Evolutionary conservation across 2,888 invertebrate species (phyloP).

Genomic region (Xanthorhoe designata): DNA sequence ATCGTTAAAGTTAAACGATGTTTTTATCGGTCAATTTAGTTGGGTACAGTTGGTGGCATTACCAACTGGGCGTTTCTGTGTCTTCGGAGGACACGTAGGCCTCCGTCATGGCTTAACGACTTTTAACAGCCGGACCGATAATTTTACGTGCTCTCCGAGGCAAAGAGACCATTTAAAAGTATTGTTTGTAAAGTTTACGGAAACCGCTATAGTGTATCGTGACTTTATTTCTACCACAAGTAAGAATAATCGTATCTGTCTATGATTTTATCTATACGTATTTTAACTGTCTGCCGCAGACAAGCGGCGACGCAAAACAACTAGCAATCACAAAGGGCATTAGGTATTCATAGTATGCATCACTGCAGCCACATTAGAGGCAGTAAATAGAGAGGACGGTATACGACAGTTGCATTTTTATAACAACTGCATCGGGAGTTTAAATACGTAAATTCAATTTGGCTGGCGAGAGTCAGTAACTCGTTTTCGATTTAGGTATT

Average conservation of each 20-base stretch:
- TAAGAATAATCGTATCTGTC: not conserved
- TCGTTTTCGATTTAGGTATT: not conserved
- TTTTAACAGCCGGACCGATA: too few relatives aligned
- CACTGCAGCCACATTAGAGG: constrained; percentile 64
- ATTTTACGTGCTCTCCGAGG: too few relatives aligned
- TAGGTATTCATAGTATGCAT: constrained; percentile 76
- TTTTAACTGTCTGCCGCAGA: constrained; percentile 43
- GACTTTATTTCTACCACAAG: not conserved
- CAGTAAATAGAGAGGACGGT: constrained; percentile 68
- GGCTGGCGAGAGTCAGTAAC: constrained; percentile 3
- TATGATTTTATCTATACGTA: not conserved
- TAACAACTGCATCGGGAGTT: constrained; percentile 64
- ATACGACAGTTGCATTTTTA: constrained; percentile 78
- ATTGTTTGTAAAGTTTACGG: too few relatives aligned
- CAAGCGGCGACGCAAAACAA: constrained; percentile 60
- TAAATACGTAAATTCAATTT: constrained; percentile 39
- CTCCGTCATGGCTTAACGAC: too few relatives aligned
- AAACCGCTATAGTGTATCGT: too few relatives aligned
- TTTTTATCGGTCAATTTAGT: too few relatives aligned
- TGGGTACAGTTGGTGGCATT: too few relatives aligned
- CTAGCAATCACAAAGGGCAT: constrained; percentile 63
- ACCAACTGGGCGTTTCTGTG: too few relatives aligned
- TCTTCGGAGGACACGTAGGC: too few relatives aligned
- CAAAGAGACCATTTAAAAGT: too few relatives aligned
- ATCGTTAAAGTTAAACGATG: too few relatives aligned